phyloP scores from a whole-genome alignment of 1,140 invertebrate genomes.

The Pachyrhynchus sulphureomaculatus region DNA sequence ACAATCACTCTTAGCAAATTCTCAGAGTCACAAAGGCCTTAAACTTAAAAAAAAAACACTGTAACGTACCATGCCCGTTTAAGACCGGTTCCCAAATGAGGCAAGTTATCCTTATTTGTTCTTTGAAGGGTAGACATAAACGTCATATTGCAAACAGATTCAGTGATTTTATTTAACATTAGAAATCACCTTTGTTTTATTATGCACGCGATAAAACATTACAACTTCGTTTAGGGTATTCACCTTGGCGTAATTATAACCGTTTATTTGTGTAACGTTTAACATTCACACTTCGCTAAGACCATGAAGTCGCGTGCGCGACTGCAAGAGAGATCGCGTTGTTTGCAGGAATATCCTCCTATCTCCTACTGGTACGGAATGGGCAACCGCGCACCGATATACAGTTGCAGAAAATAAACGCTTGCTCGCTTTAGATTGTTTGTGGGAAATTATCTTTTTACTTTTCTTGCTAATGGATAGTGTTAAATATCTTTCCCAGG shows the following conservation, averaged over 20 bases:
- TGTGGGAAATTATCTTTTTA: neutral
- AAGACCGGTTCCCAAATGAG: constrained; percentile 35
- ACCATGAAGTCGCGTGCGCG: neutral
- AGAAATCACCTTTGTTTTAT: neutral
- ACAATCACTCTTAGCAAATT: no score
- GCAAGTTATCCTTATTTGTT: constrained; percentile 33
- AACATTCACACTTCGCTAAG: neutral
- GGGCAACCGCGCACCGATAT: neutral
- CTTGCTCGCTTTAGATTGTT: neutral
- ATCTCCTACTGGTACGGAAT: constrained; percentile 10
- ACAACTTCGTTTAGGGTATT: neutral
- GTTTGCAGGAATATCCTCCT: neutral
- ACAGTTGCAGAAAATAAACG: neutral
- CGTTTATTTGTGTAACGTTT: no score
- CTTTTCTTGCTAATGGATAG: no score
- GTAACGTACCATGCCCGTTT: constrained; percentile 46
- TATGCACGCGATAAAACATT: neutral
- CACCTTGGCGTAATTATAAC: neutral
- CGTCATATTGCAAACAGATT: constrained; percentile 16
- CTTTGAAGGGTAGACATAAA: constrained; percentile 36
- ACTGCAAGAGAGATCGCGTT: constrained; percentile 8
- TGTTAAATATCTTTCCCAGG: no score
- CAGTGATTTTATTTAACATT: neutral
- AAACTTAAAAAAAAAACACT: no score
- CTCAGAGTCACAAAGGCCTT: no score